Base-by-base conservation (phyloP, 2,113 vertebrate genomes). In the Apteryx mantelli region DNA sequence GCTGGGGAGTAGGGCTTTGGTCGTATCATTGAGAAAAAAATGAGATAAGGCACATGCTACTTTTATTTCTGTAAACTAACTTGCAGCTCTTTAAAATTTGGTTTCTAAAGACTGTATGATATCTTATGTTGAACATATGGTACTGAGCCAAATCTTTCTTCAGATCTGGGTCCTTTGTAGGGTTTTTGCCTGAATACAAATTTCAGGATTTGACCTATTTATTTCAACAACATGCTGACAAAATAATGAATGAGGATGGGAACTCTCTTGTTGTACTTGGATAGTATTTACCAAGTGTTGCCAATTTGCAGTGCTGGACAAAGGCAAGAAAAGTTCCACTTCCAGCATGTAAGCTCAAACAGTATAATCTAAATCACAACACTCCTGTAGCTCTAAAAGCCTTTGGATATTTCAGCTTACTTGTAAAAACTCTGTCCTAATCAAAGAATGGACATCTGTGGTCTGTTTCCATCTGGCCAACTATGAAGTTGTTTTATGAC, bases 221-320 rank as follows among this genome's bases (percentile, higher is more conserved):
- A 89, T 93, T 97, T 92, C 36, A 75, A 61, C 61, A 89, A 46
- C 40, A 36, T 61, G 65, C 69, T 89, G 61, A 73, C 60, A 94
- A 88, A 93, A 81, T 84, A 94, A 87, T 48, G 38, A 89, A 93
- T 87, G 42, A 84, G 24, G 38, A 83, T 34, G 86, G 21, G 5
- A 92, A 48, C 61, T 65, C 53, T 52, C 3, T 83, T 83, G 86
- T 86, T 81, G 19, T 77, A 36, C 60, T 86, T 69, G 13, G 6
- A 44, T 92, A 75, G 32, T 90, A 75, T 86, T 95, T 95, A 88
- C 60, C 66, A 36, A 88, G 10, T 64, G 42, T 88, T 5, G 3
- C 48, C 48, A 77, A 76, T 76, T 65, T 68, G 44, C 3, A 3
- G 20, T 61, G n/a, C 75, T 86, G 50, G 44, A 82, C 32, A 89